Evolutionary conservation across 2,113 vertebrate species (phyloP).

Genomic region (Hemibates koningsi): DNA sequence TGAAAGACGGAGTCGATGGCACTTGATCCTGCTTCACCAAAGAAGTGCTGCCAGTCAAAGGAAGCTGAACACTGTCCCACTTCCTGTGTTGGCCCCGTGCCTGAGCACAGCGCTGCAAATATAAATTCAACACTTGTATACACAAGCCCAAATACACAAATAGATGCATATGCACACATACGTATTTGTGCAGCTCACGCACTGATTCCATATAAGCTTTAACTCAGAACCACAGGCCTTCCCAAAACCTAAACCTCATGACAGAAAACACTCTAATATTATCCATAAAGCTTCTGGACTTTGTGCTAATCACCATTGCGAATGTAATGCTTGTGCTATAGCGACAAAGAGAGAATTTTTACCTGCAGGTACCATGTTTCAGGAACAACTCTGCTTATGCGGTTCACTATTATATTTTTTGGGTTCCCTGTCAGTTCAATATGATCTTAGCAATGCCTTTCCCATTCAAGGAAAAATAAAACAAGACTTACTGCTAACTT

Average conservation of each 20-base stretch:
- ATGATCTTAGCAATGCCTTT: background rate
- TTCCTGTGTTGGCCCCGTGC: constrained; percentile 42
- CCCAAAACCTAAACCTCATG: background rate
- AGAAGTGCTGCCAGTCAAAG: constrained; percentile 55
- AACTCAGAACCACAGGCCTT: background rate
- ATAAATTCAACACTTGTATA: background rate
- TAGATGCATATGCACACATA: background rate
- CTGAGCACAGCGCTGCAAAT: background rate
- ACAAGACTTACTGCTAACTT: background rate
- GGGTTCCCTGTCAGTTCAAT: background rate
- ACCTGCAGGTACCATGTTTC: background rate
- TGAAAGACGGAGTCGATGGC: constrained; percentile 17
- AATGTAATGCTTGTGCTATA: background rate
- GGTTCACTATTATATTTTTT: background rate
- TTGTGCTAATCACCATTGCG: background rate
- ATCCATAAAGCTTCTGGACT: background rate
- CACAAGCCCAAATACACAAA: background rate
- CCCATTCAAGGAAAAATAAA: background rate
- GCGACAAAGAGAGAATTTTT: background rate
- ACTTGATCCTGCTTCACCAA: constrained; percentile 23
- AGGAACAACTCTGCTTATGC: background rate
- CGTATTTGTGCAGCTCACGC: background rate
- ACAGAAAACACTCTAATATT: background rate
- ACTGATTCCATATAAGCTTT: background rate
- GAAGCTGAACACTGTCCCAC: constrained; percentile 17